A percentile compares a stretch with the other conserved stretches of the same genome.
phyloP scores from a whole-genome alignment of 1,140 invertebrate species.

The Antheraea mylitta region DNA sequence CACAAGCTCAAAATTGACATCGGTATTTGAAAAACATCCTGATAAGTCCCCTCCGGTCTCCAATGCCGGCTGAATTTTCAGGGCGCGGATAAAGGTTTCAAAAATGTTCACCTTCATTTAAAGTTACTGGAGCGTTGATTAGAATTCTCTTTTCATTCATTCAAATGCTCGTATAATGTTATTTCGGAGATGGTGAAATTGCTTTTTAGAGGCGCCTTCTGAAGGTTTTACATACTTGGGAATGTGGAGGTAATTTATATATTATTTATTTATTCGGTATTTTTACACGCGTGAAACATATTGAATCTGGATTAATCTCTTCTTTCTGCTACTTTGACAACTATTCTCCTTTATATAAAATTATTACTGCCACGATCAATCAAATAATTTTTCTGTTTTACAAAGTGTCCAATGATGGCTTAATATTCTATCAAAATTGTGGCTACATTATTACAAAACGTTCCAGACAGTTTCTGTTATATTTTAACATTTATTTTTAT shows the following conservation, averaged over 20 bases:
- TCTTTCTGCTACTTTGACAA: too few species aligned
- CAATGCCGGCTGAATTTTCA: conserved; percentile 47
- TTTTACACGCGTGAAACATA: neutral
- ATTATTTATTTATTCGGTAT: neutral
- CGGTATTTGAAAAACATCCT: conserved; percentile 50
- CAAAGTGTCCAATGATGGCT: too few species aligned
- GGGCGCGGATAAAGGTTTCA: conserved; percentile 35
- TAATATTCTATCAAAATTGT: too few species aligned
- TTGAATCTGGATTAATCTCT: too few species aligned
- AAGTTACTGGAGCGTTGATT: conserved; percentile 40
- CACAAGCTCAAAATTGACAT: conserved; percentile 42
- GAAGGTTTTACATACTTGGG: neutral
- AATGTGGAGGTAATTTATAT: neutral
- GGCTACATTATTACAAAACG: too few species aligned
- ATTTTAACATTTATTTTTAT: too few species aligned
- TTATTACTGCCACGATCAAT: too few species aligned
- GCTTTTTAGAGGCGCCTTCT: conserved; percentile 5
- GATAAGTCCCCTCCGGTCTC: conserved; percentile 48
- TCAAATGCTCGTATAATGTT: conserved; percentile 6
- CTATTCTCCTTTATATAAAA: too few species aligned
- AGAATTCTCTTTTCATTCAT: conserved; percentile 32
- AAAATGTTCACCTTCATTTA: conserved; percentile 47
- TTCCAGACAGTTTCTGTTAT: too few species aligned
- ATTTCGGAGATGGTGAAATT: conserved; percentile 15
- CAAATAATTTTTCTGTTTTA: too few species aligned